Evolutionary conservation across 2,888 invertebrate species (phyloP).

Genomic region (Axea sp.): DNA sequence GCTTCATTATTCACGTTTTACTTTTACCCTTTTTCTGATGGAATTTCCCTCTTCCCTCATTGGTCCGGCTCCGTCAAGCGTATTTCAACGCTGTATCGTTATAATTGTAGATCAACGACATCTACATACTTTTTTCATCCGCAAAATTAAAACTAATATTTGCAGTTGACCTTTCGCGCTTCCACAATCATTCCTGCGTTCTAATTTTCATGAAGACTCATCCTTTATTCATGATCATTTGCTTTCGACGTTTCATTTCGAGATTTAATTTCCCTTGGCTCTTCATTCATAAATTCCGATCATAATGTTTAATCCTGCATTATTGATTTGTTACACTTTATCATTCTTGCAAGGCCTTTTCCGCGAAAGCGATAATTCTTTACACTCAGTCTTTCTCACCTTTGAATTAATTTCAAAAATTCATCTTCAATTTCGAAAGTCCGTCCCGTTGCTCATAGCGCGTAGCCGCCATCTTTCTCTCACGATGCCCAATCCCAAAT

Average conservation of each 20-base stretch:
- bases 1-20: slow-evolving; percentile 40
- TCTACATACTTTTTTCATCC: slow-evolving; percentile 27
- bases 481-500: too few species aligned
- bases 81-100: slow-evolving; percentile 10
- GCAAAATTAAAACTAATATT: slow-evolving; percentile 49
- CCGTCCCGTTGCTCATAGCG: too few species aligned
- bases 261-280: slow-evolving; percentile 40
- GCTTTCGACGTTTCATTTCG: slow-evolving; percentile 37
- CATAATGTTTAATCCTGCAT: slow-evolving; percentile 25
- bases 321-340: slow-evolving; percentile 40
- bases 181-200: slow-evolving; percentile 13
- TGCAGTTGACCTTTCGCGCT: slow-evolving; percentile 41
- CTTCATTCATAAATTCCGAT: slow-evolving; percentile 44
- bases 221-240: slow-evolving; percentile 51
- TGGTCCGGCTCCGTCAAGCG: background rate
- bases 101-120: slow-evolving; percentile 31
- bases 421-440: too few species aligned
- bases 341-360: too few species aligned
- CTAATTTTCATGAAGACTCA: slow-evolving; percentile 25
- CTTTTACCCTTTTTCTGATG: slow-evolving; percentile 21
- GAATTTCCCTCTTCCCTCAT: background rate
- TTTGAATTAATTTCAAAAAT: too few species aligned
- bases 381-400: slow-evolving; percentile 23
- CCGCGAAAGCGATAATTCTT: slow-evolving; percentile 2
- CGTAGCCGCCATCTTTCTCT: too few species aligned